Conservation (phyloP, 1,140 invertebrate species). For the Drosophila cardini region DNA sequence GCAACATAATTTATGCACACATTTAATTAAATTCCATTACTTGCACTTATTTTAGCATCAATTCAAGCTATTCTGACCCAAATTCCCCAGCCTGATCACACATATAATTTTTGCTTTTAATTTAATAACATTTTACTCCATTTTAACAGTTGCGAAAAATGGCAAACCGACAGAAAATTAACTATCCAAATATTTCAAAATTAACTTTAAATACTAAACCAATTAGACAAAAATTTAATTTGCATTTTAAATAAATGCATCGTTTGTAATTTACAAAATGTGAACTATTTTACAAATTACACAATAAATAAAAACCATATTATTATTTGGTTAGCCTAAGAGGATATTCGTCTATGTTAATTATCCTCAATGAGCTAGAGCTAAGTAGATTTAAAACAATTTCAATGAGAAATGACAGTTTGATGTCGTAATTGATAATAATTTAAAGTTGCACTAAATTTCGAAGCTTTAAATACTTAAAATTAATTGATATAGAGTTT, state of each 20-base stretch:
- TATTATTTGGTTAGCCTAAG: conserved; percentile 9
- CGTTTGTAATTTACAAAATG: conserved; percentile 30
- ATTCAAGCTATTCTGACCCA: conserved; percentile 56
- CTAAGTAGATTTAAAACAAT: neutral
- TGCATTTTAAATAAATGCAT: conserved; percentile 13
- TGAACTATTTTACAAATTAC: neutral
- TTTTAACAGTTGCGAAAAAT: neutral
- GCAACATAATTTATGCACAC: conserved; percentile 73
- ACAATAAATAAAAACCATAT: neutral
- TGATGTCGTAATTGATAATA: neutral
- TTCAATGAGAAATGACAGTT: neutral
- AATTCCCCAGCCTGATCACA: conserved; percentile 37
- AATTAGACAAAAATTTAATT: conserved; percentile 61
- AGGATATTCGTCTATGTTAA: conserved; percentile 40
- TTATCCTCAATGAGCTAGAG: conserved; percentile 57
- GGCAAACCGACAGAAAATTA: conserved; percentile 48
- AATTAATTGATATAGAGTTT: neutral
- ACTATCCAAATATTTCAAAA: conserved; percentile 61
- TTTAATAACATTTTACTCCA: conserved; percentile 54
- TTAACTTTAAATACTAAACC: conserved; percentile 49
- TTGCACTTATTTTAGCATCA: conserved; percentile 55
- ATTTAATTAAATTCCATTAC: conserved; percentile 79
- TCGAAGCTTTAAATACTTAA: neutral
- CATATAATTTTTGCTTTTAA: conserved; percentile 53
- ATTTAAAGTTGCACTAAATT: neutral